Evolutionary conservation across 1,140 invertebrate species (phyloP).

Genomic region (Rhynchophorus ferrugineus): DNA sequence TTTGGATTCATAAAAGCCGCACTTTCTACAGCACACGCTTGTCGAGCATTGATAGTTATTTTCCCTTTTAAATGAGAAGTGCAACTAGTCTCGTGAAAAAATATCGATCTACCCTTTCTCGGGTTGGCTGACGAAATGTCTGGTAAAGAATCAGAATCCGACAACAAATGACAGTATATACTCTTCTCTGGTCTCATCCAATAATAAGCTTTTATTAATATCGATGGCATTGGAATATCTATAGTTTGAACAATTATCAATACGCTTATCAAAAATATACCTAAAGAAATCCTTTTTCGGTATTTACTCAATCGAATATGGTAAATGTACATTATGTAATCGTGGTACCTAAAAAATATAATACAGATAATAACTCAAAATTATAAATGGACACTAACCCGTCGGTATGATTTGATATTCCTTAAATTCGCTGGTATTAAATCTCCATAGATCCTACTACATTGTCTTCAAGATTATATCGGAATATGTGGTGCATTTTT

Average conservation of each 20-base stretch:
- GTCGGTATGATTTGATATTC: no score
- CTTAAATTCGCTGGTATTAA: no score
- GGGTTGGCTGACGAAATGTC: slow-evolving; percentile 28
- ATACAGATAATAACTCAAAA: no score
- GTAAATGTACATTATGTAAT: no score
- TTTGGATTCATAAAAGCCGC: slow-evolving; percentile 54
- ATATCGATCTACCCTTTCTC: slow-evolving; percentile 35
- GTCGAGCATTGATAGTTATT: slow-evolving; percentile 44
- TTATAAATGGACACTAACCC: no score
- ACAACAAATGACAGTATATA: slow-evolving; percentile 18
- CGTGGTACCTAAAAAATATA: no score
- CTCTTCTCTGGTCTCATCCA: slow-evolving; percentile 15
- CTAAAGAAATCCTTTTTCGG: slow-evolving; percentile 4
- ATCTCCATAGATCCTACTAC: no score
- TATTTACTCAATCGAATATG: no score
- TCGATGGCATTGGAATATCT: slow-evolving; percentile 1
- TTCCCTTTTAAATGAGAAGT: slow-evolving; percentile 38
- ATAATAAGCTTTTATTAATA: slow-evolving; percentile 14
- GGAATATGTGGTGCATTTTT: no score
- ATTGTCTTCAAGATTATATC: no score
- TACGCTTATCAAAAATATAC: background rate
- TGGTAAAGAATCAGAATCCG: slow-evolving; percentile 20
- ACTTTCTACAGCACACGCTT: slow-evolving; percentile 62
- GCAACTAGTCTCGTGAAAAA: slow-evolving; percentile 41
- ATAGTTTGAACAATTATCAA: slow-evolving; percentile 2